A percentile compares a stretch with the other conserved stretches of the same genome.
These are phyloP conservation scores for Pseudococcus viburni DNA, from an alignment of 2,888 invertebrate genomes.

Conservation along the genomic window DNA sequence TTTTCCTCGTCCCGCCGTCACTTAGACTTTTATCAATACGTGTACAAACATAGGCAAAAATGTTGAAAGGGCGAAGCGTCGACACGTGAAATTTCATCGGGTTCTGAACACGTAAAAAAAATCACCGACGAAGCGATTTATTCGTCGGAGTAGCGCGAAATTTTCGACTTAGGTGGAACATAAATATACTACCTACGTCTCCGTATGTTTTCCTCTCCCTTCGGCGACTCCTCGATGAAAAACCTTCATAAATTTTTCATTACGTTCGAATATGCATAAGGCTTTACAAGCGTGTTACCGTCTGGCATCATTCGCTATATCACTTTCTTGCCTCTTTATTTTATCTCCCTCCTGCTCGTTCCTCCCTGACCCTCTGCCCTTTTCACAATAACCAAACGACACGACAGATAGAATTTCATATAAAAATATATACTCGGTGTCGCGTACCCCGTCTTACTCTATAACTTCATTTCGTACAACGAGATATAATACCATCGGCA, in stretches of 20 bases:
- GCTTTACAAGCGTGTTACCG: conserved; percentile 30
- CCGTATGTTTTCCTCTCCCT: not conserved
- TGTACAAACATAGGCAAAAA: not conserved
- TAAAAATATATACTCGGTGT: not conserved
- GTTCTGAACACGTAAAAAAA: not conserved
- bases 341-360: not conserved
- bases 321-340: not conserved
- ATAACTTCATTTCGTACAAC: not conserved
- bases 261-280: conserved; percentile 41
- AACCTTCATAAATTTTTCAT: conserved; percentile 47
- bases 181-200: not conserved
- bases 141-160: not conserved
- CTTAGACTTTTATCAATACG: not conserved
- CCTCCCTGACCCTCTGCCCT: not conserved
- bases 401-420: not conserved
- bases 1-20: not conserved
- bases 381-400: not conserved
- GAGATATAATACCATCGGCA: conserved; percentile 9
- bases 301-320: conserved; percentile 25
- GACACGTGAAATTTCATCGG: conserved; percentile 6
- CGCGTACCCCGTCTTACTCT: not conserved
- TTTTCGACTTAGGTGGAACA: not conserved
- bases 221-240: not conserved
- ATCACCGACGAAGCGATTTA: not conserved
- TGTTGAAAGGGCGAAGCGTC: not conserved